These are phyloP conservation scores for Euphydryas editha DNA, from an alignment of 2,888 invertebrate genomes.

Conservation along the genomic window DNA sequence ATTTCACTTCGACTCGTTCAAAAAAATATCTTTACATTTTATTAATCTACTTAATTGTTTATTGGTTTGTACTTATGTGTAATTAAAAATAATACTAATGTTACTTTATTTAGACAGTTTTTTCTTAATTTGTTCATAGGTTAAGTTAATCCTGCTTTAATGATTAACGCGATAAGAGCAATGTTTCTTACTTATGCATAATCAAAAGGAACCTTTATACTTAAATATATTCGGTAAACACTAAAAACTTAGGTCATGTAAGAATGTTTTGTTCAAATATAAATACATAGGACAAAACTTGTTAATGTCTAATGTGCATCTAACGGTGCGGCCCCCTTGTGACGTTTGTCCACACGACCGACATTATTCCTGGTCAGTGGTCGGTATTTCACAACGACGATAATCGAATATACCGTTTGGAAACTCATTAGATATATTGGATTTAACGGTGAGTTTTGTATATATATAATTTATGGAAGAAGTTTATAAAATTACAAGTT, in stretches of 20 bases:
- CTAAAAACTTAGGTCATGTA: conserved; percentile 15
- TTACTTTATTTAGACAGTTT: not conserved
- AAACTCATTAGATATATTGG: conserved; percentile 26
- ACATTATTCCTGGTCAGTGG: conserved; percentile 29
- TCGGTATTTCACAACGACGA: conserved; percentile 35
- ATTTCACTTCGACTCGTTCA: not conserved
- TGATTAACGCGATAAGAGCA: too few species aligned
- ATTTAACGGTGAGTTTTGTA: conserved; percentile 35
- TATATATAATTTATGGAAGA: conserved; percentile 35
- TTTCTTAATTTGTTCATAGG: too few species aligned
- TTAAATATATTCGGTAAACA: not conserved
- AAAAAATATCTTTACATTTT: not conserved
- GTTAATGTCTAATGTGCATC: conserved; percentile 31
- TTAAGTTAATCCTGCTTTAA: too few species aligned
- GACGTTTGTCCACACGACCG: conserved; percentile 41
- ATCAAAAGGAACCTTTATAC: not conserved
- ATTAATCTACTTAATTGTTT: not conserved
- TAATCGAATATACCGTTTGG: conserved; percentile 39
- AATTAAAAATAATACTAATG: not conserved
- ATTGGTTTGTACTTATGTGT: not conserved
- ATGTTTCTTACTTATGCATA: not conserved
- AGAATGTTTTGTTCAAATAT: conserved; percentile 25
- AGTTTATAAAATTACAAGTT: conserved; percentile 22
- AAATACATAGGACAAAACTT: not conserved
- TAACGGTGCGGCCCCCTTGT: conserved; percentile 44